Evolutionary conservation across 2,888 invertebrate genomes (phyloP).

Genomic region (Orchesella flavescens): DNA sequence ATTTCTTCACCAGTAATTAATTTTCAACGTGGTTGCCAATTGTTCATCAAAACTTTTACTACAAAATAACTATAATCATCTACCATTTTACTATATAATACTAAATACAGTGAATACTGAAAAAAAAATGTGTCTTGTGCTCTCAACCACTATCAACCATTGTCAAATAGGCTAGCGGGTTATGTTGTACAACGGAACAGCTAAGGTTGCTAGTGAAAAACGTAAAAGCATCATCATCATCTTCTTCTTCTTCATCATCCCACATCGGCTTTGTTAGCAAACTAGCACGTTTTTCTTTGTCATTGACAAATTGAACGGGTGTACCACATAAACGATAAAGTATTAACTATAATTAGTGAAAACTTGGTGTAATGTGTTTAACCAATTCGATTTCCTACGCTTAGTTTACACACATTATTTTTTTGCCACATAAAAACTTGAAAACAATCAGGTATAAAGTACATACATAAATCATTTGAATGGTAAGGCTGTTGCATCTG

Average conservation of each 20-base stretch:
- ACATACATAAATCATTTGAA: background rate
- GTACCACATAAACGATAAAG: background rate
- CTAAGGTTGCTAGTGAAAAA: background rate
- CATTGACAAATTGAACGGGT: constrained; percentile 20
- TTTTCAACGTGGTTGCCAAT: no score
- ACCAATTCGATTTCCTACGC: background rate
- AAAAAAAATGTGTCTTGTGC: background rate
- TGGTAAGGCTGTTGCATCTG: background rate
- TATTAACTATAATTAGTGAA: constrained; percentile 13
- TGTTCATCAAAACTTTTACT: no score
- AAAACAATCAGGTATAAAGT: no score
- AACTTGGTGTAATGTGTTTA: background rate
- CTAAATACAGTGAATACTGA: background rate
- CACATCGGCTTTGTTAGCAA: background rate
- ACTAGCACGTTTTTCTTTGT: constrained; percentile 2
- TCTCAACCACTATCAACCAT: background rate
- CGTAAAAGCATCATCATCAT: background rate
- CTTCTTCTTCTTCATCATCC: background rate
- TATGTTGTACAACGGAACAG: background rate
- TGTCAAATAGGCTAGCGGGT: background rate
- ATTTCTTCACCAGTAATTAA: no score
- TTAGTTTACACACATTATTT: background rate
- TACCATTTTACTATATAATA: no score
- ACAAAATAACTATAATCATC: no score
- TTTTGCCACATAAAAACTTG: no score